Percentiles rank a stretch among this genome's conserved stretches.
phyloP scores from a whole-genome alignment of 2,888 invertebrate species.

The Lasius platythorax region DNA sequence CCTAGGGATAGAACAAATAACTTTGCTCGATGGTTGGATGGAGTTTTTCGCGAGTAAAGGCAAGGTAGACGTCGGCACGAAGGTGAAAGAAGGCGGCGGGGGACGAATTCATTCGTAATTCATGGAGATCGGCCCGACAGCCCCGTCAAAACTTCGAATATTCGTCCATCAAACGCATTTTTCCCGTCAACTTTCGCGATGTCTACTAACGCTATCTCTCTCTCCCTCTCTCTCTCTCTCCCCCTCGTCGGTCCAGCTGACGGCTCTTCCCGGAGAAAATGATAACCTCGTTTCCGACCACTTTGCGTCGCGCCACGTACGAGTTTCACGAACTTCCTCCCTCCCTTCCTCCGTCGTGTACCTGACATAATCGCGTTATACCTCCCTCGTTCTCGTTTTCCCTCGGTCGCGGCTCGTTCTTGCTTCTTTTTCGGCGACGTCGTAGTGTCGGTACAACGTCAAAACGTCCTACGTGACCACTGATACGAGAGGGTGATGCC shows the following conservation, averaged over 20 bases:
- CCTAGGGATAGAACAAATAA: constrained; percentile 72
- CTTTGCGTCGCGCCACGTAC: constrained; percentile 72
- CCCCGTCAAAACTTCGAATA: constrained; percentile 81
- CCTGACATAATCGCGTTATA: constrained; percentile 73
- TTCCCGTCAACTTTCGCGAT: constrained; percentile 79
- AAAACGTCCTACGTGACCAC: constrained; percentile 72
- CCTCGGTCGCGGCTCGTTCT: constrained; percentile 22
- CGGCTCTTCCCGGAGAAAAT: constrained; percentile 75
- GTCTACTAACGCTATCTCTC: constrained; percentile 71
- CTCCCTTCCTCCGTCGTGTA: constrained; percentile 48
- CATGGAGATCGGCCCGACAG: constrained; percentile 75
- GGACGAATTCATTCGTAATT: constrained; percentile 80
- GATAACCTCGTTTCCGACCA: constrained; percentile 78
- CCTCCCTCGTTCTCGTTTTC: constrained; percentile 48
- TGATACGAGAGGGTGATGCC: constrained; percentile 54
- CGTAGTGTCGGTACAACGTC: constrained; percentile 65
- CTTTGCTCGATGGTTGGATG: constrained; percentile 63
- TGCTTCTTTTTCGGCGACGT: constrained; percentile 46
- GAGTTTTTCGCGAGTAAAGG: constrained; percentile 59
- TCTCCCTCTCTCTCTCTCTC: constrained; percentile 63
- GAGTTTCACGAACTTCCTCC: constrained; percentile 68
- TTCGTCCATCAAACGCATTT: constrained; percentile 81
- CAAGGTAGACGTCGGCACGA: constrained; percentile 57
- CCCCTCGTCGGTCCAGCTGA: constrained; percentile 68
- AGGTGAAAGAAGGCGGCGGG: constrained; percentile 21